Evolutionary conservation across 2,113 vertebrate species (phyloP).

Genomic region (Excalfactoria chinensis): DNA sequence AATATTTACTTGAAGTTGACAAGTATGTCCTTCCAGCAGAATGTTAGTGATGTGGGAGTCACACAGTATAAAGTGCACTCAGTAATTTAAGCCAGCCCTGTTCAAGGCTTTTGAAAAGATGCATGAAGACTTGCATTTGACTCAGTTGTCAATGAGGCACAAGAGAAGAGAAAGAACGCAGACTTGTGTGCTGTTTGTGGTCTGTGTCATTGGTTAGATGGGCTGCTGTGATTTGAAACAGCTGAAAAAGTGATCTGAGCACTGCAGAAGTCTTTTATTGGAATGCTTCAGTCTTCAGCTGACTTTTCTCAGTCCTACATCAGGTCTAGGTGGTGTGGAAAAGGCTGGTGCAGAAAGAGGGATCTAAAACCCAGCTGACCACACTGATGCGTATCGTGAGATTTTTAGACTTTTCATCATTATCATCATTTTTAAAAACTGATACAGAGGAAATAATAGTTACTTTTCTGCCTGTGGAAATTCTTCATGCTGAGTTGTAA

Average conservation of each 20-base stretch:
- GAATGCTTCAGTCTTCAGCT: not conserved
- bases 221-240: constrained; percentile 42
- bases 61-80: not conserved
- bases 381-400: fast-evolving
- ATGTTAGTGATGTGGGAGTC: not conserved
- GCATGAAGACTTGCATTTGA: not conserved
- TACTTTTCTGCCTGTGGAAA: not conserved
- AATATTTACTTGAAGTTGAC: constrained; percentile 29
- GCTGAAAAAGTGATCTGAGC: not conserved
- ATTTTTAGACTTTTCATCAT: not conserved
- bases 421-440: not conserved
- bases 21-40: not conserved
- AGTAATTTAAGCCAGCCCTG: constrained; percentile 15
- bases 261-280: not conserved
- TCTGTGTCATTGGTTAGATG: not conserved
- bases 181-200: not conserved
- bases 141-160: not conserved
- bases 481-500: not conserved
- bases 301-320: not conserved
- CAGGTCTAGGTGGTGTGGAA: not conserved
- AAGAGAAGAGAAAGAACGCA: constrained; percentile 29
- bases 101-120: not conserved
- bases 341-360: not conserved
- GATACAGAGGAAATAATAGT: not conserved
- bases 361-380: not conserved